Evolutionary conservation across 2,113 vertebrate genomes (phyloP).

Genomic region (Rattus rattus): DNA sequence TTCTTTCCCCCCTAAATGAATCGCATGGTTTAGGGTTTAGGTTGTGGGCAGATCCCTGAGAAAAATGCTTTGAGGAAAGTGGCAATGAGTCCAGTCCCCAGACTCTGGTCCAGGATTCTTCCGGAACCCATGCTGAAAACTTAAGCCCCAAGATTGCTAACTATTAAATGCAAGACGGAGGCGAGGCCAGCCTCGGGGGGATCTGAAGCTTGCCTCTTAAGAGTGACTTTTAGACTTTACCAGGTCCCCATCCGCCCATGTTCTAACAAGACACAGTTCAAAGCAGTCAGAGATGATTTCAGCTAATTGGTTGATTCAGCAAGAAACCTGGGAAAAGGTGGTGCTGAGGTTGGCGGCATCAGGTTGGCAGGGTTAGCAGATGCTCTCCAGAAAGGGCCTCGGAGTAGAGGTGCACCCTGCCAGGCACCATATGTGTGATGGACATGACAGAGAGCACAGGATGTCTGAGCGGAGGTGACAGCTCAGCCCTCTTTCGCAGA

Average conservation of each 20-base stretch:
- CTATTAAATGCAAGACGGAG: not conserved
- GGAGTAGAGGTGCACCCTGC: slow-evolving; percentile 69
- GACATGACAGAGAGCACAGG: slow-evolving; percentile 31
- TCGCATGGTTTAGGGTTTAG: not conserved
- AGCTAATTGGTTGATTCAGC: slow-evolving; percentile 82
- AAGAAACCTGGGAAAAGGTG: slow-evolving; percentile 80
- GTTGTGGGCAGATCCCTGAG: not conserved
- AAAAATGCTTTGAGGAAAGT: not conserved
- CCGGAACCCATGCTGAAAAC: not conserved
- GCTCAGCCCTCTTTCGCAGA: slow-evolving; percentile 14
- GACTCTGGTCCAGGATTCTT: not conserved
- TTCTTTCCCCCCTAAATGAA: not conserved
- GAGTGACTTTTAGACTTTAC: slow-evolving; percentile 62
- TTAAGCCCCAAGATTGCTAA: not conserved
- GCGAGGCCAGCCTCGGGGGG: not conserved
- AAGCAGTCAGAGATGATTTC: slow-evolving; percentile 68
- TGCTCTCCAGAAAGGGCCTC: slow-evolving; percentile 71
- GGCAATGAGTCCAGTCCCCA: not conserved
- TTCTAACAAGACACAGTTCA: slow-evolving; percentile 82
- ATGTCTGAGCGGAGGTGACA: slow-evolving; percentile 71
- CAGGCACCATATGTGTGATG: slow-evolving; percentile 79
- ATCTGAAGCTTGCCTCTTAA: not conserved
- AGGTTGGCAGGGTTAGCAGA: slow-evolving; percentile 77
- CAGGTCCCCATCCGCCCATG: slow-evolving; percentile 64
- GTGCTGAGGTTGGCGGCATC: slow-evolving; percentile 70